Evolutionary conservation across 92 coral and sea anemone species (phyloP).

Genomic region (Palythoa caribaeorum): DNA sequence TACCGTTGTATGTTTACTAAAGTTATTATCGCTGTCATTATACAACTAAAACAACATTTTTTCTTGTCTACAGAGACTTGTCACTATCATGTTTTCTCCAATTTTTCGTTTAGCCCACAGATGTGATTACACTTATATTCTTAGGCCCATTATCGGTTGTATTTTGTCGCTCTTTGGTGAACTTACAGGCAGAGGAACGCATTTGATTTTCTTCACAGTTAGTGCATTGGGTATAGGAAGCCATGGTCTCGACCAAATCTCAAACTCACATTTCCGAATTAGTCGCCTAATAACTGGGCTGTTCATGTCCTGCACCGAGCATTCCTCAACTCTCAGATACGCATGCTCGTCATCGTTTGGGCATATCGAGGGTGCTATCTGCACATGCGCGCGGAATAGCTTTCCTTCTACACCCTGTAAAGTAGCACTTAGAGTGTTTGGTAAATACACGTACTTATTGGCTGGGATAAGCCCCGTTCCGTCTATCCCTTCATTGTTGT

Average conservation of each 20-base stretch:
- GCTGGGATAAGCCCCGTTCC: constrained; percentile 48
- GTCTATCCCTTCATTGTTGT: constrained; percentile 31
- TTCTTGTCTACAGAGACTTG: too few relatives aligned
- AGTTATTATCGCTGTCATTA: too few relatives aligned
- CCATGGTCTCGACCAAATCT: constrained; percentile 43
- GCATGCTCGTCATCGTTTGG: constrained; percentile 42
- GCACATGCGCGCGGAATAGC: constrained; percentile 26
- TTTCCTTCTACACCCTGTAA: constrained; percentile 21
- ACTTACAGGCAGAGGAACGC: background rate
- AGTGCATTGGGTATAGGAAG: constrained; percentile 1
- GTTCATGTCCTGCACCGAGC: constrained; percentile 34
- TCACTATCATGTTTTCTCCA: too few relatives aligned
- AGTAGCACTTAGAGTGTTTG: constrained; percentile 15
- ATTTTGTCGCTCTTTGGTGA: background rate
- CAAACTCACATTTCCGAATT: constrained; percentile 46
- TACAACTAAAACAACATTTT: too few relatives aligned
- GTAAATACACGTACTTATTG: constrained; percentile 35
- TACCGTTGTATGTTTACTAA: too few relatives aligned
- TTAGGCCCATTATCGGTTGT: constrained; percentile 20
- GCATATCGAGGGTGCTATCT: constrained; percentile 46
- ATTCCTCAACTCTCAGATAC: constrained; percentile 27
- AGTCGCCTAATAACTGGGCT: background rate
- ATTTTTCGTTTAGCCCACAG: background rate
- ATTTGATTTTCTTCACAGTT: constrained; percentile 24
- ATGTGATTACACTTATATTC: background rate